Percentiles rank a stretch among this genome's conserved stretches.
Evolutionary conservation across 2,797 vertebrate species (phyloP).

Genomic region (Miichthys miiuy): DNA sequence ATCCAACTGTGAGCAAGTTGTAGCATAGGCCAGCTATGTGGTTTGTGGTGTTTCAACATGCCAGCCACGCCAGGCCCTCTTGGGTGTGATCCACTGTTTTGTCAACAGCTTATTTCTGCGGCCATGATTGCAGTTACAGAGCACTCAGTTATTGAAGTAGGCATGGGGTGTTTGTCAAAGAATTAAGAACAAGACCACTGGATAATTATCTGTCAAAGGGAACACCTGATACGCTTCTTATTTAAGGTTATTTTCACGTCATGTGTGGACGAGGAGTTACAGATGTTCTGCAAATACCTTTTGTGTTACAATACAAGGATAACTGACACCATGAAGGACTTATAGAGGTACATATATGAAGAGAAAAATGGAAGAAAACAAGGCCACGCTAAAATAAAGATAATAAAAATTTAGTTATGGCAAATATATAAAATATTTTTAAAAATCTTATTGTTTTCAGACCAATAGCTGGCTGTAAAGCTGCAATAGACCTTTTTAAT

Average conservation of each 20-base stretch:
- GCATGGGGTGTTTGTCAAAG: slow-evolving; percentile 35
- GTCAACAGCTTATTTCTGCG: slow-evolving; percentile 71
- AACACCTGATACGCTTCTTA: slow-evolving; percentile 11
- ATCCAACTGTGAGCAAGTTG: slow-evolving; percentile 75
- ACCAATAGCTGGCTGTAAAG: background rate
- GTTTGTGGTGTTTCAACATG: slow-evolving; percentile 81
- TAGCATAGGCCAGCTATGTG: slow-evolving; percentile 83
- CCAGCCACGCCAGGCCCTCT: slow-evolving; percentile 60
- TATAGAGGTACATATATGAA: background rate
- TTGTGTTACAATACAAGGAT: background rate
- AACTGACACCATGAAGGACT: background rate
- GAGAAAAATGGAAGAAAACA: too few species aligned
- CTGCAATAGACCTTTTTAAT: background rate
- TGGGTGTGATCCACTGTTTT: slow-evolving; percentile 76
- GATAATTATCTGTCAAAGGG: slow-evolving; percentile 4
- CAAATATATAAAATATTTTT: too few species aligned
- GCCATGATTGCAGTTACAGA: slow-evolving; percentile 51
- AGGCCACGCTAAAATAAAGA: too few species aligned
- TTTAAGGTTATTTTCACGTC: slow-evolving; percentile 8
- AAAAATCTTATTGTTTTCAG: too few species aligned
- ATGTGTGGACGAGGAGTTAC: background rate
- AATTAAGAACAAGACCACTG: slow-evolving; percentile 20
- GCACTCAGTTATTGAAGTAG: slow-evolving; percentile 11
- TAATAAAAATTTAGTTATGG: too few species aligned
- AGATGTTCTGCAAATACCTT: background rate